Evolutionary conservation across 2,113 vertebrate genomes (phyloP).

Genomic region (Aviceda subcristata): DNA sequence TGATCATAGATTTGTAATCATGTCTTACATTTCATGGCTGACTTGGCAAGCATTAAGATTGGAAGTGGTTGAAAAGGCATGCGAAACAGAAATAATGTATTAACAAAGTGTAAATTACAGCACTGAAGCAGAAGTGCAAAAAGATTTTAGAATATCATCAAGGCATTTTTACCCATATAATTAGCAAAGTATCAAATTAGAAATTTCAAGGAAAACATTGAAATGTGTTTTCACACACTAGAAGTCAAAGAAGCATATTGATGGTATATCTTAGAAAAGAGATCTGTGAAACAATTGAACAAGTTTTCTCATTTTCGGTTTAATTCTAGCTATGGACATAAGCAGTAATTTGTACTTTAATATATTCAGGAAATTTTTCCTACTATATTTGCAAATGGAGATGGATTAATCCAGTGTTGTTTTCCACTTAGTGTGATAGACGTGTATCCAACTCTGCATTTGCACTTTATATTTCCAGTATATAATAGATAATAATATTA

Average conservation of each 20-base stretch:
- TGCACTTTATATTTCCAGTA: neutral
- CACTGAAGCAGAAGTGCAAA: neutral
- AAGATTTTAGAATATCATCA: neutral
- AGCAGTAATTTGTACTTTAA: neutral
- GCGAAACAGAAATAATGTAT: neutral
- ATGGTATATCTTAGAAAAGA: neutral
- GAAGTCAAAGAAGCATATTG: neutral
- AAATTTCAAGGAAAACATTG: neutral
- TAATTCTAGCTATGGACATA: neutral
- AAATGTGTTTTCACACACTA: neutral
- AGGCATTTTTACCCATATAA: neutral
- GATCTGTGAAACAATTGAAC: neutral
- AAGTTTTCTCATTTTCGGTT: neutral
- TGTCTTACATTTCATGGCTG: neutral
- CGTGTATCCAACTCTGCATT: neutral
- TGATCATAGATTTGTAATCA: neutral
- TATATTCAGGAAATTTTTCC: neutral
- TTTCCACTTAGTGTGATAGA: neutral
- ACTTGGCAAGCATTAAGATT: neutral
- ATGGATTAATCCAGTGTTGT: neutral
- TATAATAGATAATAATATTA: neutral
- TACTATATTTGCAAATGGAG: neutral
- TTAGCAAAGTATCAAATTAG: neutral
- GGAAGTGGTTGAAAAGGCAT: neutral
- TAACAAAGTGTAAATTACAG: neutral